Conservation (phyloP, 2,797 vertebrate genomes). For the Kryptopterus vitreolus region DNA sequence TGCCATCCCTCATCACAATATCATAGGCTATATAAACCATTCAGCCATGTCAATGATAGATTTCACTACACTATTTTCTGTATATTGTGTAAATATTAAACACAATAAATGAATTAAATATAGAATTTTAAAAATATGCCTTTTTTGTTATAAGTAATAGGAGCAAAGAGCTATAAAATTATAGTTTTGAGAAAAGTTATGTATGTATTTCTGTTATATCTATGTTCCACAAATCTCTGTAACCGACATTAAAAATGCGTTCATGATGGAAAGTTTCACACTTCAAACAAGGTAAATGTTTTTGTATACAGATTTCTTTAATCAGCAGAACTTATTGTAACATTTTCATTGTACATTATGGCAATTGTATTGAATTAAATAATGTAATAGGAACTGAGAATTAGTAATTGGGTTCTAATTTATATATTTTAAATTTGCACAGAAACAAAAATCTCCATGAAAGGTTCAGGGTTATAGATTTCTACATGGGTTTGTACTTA, state of each 20-base stretch:
- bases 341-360: background rate
- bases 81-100: background rate
- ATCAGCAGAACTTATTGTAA: background rate
- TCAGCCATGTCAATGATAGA: background rate
- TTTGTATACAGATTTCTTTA: background rate
- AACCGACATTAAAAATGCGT: background rate
- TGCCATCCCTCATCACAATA: background rate
- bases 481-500: too few relatives aligned
- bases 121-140: background rate
- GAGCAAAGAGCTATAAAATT: background rate
- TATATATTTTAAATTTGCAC: too few relatives aligned
- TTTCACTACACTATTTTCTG: background rate
- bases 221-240: background rate
- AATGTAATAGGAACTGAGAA: background rate
- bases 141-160: background rate
- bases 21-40: constrained; percentile 15
- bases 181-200: background rate
- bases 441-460: too few relatives aligned
- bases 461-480: too few relatives aligned
- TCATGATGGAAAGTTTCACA: background rate
- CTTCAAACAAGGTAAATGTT: constrained; percentile 14
- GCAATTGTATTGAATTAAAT: background rate
- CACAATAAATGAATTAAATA: background rate
- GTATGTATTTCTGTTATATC: background rate
- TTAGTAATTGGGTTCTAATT: too few relatives aligned